These are phyloP conservation scores for Callorhinus ursinus DNA, from an alignment of 2,113 vertebrate genomes.

Conservation along the genomic window DNA sequence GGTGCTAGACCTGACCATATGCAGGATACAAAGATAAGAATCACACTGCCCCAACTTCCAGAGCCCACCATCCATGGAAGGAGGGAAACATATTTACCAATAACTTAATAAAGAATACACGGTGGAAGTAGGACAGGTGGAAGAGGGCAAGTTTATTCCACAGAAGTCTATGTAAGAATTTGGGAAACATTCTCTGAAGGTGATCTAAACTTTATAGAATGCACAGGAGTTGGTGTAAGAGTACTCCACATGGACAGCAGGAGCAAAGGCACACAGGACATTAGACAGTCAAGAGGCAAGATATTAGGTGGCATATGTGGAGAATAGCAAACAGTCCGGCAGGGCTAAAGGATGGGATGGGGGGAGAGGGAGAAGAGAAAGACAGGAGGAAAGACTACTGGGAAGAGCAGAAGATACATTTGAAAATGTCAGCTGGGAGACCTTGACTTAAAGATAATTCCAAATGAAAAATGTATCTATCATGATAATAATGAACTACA, in stretches of 20 bases:
- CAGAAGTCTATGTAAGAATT: background rate
- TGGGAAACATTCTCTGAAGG: background rate
- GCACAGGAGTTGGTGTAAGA: background rate
- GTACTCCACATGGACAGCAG: background rate
- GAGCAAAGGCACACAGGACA: background rate
- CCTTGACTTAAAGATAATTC: slow-evolving; percentile 1
- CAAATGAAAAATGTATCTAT: slow-evolving; percentile 5
- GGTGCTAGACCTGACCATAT: background rate
- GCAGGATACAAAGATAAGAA: background rate
- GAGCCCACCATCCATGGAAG: background rate
- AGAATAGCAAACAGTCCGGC: background rate
- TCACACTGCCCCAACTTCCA: background rate
- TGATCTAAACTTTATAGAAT: background rate
- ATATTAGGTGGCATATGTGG: background rate
- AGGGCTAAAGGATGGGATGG: background rate
- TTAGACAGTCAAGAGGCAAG: background rate
- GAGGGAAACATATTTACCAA: background rate
- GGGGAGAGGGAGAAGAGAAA: background rate
- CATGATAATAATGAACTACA: background rate
- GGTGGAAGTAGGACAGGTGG: background rate
- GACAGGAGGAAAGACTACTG: background rate
- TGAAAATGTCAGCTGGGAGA: background rate
- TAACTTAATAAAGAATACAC: background rate
- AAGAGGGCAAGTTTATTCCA: background rate
- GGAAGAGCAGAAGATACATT: background rate